A percentile compares a stretch with the other conserved stretches of the same genome.
Conservation (phyloP, 1,140 invertebrate species). For the Brachionus sp. region DNA sequence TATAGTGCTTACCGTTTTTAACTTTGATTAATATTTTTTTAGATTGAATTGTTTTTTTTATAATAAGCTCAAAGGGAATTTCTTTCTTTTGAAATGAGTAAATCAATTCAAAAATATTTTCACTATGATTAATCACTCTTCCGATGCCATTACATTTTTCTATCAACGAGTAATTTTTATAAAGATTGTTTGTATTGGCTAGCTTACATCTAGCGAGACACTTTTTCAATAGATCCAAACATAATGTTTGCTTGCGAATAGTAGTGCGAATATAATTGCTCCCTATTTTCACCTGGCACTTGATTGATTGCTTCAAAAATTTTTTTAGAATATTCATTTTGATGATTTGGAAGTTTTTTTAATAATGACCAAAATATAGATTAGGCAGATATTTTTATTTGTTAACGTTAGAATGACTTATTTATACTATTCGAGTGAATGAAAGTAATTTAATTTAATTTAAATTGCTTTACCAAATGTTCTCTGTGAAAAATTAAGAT, state of each 20-base stretch:
- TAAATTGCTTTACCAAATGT: not conserved
- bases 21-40: not conserved
- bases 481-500: not conserved
- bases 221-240: not conserved
- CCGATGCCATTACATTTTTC: not conserved
- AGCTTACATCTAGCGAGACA: not conserved
- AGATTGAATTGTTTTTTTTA: not conserved
- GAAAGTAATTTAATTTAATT: not conserved
- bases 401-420: too few species aligned
- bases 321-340: not conserved
- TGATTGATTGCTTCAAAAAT: not conserved
- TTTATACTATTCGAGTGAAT: not conserved
- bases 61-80: not conserved
- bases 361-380: too few species aligned
- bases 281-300: not conserved
- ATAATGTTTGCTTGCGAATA: not conserved
- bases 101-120: not conserved
- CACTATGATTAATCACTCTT: not conserved
- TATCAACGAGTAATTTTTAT: not conserved
- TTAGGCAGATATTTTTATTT: too few species aligned
- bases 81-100: not conserved
- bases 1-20: not conserved
- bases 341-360: too few species aligned
- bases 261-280: not conserved
- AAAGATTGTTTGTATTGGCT: not conserved